phyloP scores from a whole-genome alignment of 2,113 vertebrate genomes.

The Pristiophorus japonicus region DNA sequence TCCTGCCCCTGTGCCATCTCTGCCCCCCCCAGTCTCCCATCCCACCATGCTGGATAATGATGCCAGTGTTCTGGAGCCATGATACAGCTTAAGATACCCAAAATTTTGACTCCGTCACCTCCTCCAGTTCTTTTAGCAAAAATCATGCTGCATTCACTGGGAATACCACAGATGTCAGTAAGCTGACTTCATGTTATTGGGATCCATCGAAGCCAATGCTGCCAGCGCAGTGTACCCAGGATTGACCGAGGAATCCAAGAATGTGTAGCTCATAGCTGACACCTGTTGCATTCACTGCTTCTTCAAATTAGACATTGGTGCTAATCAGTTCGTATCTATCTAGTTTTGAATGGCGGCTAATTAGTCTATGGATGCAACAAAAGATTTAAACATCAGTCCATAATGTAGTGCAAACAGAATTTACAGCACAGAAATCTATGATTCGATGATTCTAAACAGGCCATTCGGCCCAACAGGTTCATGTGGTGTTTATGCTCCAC shows the following conservation, averaged over 20 bases:
- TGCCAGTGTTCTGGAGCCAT: not conserved
- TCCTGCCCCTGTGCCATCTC: not conserved
- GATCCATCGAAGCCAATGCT: not conserved
- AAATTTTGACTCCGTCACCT: not conserved
- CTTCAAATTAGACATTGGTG: not conserved
- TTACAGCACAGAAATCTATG: not conserved
- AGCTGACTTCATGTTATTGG: not conserved
- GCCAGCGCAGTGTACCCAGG: not conserved
- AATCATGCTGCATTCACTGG: not conserved
- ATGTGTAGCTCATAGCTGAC: not conserved
- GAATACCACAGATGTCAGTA: not conserved
- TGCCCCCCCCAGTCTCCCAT: no score
- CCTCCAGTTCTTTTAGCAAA: not conserved
- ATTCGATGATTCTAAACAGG: no score
- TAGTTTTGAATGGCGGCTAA: not conserved
- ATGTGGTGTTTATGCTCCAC: not conserved
- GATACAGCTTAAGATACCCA: not conserved
- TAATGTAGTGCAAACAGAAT: not conserved
- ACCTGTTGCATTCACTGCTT: not conserved
- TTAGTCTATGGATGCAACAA: not conserved
- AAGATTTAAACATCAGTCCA: not conserved
- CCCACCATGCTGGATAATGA: no score
- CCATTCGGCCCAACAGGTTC: not conserved
- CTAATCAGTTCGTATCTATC: not conserved
- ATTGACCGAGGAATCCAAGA: not conserved